phyloP scores from a whole-genome alignment of 2,888 invertebrate genomes.

The Rhodophaea formosa region DNA sequence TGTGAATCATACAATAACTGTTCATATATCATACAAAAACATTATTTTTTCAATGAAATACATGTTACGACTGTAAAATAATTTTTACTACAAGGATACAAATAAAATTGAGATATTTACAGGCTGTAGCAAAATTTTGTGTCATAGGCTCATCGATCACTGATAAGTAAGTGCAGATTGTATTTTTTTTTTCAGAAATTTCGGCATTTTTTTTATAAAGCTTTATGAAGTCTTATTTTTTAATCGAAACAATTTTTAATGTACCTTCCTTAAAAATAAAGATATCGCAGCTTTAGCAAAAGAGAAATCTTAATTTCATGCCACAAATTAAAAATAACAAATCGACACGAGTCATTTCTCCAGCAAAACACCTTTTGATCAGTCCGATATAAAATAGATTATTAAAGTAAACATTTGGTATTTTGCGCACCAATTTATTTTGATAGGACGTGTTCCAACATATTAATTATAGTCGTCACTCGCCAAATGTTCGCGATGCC shows the following conservation, averaged over 20 bases:
- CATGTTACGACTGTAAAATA: background rate
- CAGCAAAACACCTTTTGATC: background rate
- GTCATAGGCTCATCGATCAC: no score
- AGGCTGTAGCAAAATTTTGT: no score
- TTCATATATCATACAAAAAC: background rate
- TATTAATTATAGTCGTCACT: constrained; percentile 30
- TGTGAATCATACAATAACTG: background rate
- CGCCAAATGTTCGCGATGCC: constrained; percentile 21
- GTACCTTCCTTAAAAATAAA: no score
- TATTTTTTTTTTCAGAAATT: no score
- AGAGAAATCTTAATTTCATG: background rate
- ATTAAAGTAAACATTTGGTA: constrained; percentile 4
- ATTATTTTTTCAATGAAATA: background rate
- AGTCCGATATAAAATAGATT: background rate
- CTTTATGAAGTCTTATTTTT: no score
- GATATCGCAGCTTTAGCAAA: no score
- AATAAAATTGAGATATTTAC: background rate
- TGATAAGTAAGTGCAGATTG: no score
- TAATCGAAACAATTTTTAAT: no score
- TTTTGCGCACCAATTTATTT: constrained; percentile 23
- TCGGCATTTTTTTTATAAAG: no score
- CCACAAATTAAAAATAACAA: background rate
- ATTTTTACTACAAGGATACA: background rate
- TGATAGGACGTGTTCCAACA: constrained; percentile 32
- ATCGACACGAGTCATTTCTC: background rate